Percentiles rank a stretch among this genome's conserved stretches.
phyloP scores from a whole-genome alignment of 2,888 invertebrate genomes.

The Didymodactylos carnosus region DNA sequence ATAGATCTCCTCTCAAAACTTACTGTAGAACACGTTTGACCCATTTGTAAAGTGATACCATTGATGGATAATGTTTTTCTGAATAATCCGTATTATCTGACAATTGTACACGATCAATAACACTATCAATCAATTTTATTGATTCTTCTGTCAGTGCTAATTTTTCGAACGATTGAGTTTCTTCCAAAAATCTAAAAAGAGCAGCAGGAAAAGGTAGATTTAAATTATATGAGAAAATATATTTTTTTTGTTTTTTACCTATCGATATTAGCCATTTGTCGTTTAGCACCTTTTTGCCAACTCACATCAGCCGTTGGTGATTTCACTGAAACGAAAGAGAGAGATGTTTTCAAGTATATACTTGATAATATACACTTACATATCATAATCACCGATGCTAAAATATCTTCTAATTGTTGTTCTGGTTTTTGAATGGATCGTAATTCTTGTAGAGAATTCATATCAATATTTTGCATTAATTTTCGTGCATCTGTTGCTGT shows the following conservation, averaged over 20 bases:
- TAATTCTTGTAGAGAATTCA: constrained; percentile 28
- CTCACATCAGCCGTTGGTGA: constrained; percentile 32
- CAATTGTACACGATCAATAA: constrained; percentile 18
- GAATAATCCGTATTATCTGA: neutral
- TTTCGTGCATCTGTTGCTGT: constrained; percentile 34
- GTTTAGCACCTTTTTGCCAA: constrained; percentile 35
- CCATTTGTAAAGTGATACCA: constrained; percentile 31
- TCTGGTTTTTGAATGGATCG: constrained; percentile 30
- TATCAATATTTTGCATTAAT: constrained; percentile 29
- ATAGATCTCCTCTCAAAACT: constrained; percentile 16
- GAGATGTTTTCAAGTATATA: no score
- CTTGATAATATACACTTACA: constrained; percentile 20
- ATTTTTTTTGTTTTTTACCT: constrained; percentile 25
- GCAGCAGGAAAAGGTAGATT: no score
- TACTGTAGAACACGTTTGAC: constrained; percentile 27
- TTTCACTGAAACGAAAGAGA: constrained; percentile 23
- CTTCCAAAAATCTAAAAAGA: constrained; percentile 27
- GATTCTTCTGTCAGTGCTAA: constrained; percentile 29
- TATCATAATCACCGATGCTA: constrained; percentile 34
- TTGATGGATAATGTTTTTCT: constrained; percentile 23
- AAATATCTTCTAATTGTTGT: constrained; percentile 30
- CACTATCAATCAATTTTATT: constrained; percentile 28
- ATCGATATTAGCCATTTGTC: constrained; percentile 35
- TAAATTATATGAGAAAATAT: neutral
- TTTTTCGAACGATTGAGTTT: constrained; percentile 32